phyloP scores from a whole-genome alignment of 2,797 vertebrate species.

The Cossypha niveicapilla region DNA sequence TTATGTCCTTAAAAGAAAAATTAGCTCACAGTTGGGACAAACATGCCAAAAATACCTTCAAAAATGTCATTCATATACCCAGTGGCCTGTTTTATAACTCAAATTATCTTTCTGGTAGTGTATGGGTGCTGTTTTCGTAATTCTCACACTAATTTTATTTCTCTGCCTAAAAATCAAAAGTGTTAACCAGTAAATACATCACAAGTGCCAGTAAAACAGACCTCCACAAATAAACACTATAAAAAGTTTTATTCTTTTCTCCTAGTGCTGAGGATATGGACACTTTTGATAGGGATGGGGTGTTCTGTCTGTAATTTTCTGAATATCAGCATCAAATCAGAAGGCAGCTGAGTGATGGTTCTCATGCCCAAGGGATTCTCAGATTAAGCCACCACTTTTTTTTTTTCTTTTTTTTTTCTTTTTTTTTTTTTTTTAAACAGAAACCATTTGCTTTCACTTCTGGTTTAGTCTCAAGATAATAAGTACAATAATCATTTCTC shows the following conservation, averaged over 20 bases:
- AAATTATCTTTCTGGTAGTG: neutral
- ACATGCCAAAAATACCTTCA: constrained; percentile 32
- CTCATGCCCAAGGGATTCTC: constrained; percentile 41
- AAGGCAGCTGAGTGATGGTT: neutral
- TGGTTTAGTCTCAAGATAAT: neutral
- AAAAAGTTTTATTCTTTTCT: constrained; percentile 65
- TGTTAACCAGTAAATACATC: constrained; percentile 29
- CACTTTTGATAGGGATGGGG: constrained; percentile 39
- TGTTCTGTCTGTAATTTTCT: constrained; percentile 61
- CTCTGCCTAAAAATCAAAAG: neutral
- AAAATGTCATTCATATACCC: constrained; percentile 3
- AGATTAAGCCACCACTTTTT: neutral
- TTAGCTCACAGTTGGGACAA: constrained; percentile 13
- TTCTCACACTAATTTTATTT: constrained; percentile 41
- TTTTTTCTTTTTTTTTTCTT: too few relatives aligned
- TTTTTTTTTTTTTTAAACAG: neutral
- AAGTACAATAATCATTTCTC: neutral
- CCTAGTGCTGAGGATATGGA: constrained; percentile 47
- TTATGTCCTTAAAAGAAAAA: constrained; percentile 50
- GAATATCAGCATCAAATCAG: constrained; percentile 42
- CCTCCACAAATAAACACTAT: constrained; percentile 18
- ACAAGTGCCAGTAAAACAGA: neutral
- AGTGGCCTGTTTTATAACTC: neutral
- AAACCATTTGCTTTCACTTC: neutral
- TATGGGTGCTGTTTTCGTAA: constrained; percentile 15